phyloP scores from a whole-genome alignment of 2,113 vertebrate genomes.

The Pimephales promelas region DNA sequence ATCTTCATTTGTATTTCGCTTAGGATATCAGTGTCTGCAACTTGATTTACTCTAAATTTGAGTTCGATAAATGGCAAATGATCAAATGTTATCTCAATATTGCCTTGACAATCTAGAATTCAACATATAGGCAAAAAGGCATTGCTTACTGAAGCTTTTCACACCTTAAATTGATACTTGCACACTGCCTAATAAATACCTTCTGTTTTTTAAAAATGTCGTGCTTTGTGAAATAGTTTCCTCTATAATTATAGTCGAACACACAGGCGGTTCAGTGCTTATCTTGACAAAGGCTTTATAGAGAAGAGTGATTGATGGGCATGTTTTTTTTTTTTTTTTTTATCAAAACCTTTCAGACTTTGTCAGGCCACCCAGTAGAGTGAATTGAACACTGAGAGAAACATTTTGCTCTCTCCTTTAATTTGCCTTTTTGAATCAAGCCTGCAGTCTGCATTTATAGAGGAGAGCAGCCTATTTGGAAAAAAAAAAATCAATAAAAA shows the following conservation, averaged over 20 bases:
- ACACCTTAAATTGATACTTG: not conserved
- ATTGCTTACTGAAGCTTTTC: conserved; percentile 2
- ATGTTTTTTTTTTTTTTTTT: not conserved
- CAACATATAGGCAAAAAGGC: not conserved
- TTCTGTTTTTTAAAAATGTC: not conserved
- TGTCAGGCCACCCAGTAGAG: not conserved
- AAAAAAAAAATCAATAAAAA: conserved; percentile 45
- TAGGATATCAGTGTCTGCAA: not conserved
- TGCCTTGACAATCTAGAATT: not conserved
- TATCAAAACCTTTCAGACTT: conserved; percentile 36
- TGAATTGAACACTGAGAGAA: conserved; percentile 35
- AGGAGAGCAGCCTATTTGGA: conserved; percentile 26
- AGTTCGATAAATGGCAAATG: not conserved
- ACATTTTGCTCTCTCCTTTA: conserved; percentile 41
- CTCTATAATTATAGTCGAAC: conserved; percentile 25
- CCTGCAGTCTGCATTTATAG: conserved; percentile 33
- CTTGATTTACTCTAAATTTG: not conserved
- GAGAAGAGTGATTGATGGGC: not conserved
- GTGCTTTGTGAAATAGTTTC: conserved; percentile 2
- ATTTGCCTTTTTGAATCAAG: conserved; percentile 42
- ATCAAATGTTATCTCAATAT: not conserved
- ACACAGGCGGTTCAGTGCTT: not conserved
- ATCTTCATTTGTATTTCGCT: not conserved
- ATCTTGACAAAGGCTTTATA: conserved; percentile 33
- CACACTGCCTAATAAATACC: not conserved